Base-by-base conservation (phyloP, 2,888 invertebrate species). In the Coleophora flavipennella region DNA sequence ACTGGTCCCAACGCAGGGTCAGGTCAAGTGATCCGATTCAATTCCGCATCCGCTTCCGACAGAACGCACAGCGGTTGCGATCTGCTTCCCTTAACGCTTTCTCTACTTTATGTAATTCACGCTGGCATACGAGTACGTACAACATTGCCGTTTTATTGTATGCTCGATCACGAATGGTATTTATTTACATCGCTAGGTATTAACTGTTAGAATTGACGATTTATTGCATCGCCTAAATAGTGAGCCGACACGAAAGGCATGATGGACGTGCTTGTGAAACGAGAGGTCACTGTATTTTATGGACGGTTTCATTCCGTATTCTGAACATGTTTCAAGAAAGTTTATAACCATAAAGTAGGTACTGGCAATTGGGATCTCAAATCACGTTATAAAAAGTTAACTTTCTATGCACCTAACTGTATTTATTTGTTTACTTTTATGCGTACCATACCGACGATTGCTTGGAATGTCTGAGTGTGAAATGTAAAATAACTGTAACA, bases 41-140 rank as follows among this genome's bases (percentile, higher is more conserved):
- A 63, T 77, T 79, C 75, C 75, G 71, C 67, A 59, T 81, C 77
- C 78, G 79, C 79, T 78, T 83, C 79, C 77, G 75, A 74, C 59
- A 55, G 33, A 42, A 43, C 44, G 44, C 46, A 54, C 42, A 41
- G 48, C 55, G 44, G 50, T 6, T 6, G 20, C 20, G 20, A 20
- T 20, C 20, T 20, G 20, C 56, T 61, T 69, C 67, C 68, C 62
- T 62, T 57, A 57, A 39, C 40, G 55, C 74, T 76, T 77, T 77
- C 77, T 69, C 69, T 62, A 55, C 59, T 70, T 72, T 69, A 73
- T 70, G 49, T 63, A 67, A 70, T 60, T 53, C 48, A 48, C 48
- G 46, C 44, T 37, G 45, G 39, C 46, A 42, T 42, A 40, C 40
- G 33, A 42, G 43, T 40, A 40, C 35, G 40, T 38, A 20, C 38